phyloP scores from a whole-genome alignment of 2,113 vertebrate species.

The Malurus alboscapulatus region DNA sequence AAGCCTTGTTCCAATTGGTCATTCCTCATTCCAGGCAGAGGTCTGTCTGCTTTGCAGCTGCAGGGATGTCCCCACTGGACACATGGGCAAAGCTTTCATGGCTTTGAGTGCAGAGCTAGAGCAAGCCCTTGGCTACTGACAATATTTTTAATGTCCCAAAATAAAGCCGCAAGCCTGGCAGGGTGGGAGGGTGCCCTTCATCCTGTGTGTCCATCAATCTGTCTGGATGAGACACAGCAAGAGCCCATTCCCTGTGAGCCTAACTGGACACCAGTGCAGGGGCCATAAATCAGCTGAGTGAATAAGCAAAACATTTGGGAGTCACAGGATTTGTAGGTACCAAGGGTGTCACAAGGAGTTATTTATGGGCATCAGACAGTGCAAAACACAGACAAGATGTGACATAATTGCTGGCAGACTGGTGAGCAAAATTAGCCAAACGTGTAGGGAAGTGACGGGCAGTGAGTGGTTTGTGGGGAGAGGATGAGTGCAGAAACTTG shows the following conservation, averaged over 20 bases:
- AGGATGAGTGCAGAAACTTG: neutral
- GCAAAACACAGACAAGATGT: neutral
- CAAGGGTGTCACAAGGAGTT: neutral
- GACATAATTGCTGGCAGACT: conserved; percentile 21
- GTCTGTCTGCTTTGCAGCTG: neutral
- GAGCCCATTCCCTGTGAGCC: neutral
- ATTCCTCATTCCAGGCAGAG: neutral
- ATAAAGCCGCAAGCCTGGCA: neutral
- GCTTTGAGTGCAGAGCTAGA: neutral
- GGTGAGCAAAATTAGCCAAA: conserved; percentile 12
- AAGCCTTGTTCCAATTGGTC: neutral
- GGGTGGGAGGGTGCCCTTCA: neutral
- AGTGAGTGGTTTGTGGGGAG: neutral
- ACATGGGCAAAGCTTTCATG: fast-evolving
- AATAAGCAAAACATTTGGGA: conserved; percentile 30
- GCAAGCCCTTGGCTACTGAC: neutral
- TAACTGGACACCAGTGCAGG: neutral
- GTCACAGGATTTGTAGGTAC: neutral
- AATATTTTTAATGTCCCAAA: neutral
- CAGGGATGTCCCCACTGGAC: neutral
- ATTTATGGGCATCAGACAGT: conserved; percentile 15
- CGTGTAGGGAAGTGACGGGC: neutral
- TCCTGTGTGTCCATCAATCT: neutral
- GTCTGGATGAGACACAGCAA: neutral
- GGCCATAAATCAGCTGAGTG: conserved; percentile 14